Evolutionary conservation across 2,888 invertebrate species (phyloP).

Genomic region (Augochlorella aurata): DNA sequence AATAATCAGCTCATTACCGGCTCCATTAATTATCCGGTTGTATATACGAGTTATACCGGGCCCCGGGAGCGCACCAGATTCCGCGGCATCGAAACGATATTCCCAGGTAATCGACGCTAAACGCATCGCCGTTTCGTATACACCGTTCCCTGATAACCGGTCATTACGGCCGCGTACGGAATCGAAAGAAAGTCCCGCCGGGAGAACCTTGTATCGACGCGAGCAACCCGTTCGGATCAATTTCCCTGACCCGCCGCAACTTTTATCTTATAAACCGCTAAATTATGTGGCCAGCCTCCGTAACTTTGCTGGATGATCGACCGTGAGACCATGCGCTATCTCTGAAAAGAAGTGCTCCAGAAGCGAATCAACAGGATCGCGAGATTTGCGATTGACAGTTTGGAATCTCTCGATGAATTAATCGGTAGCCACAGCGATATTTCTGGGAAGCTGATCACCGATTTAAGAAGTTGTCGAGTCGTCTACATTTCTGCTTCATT

Average conservation of each 20-base stretch:
- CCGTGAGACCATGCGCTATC: not conserved
- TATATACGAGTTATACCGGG: slow-evolving; percentile 59
- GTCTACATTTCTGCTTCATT: too few species aligned
- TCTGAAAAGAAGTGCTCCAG: not conserved
- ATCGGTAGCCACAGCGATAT: too few species aligned
- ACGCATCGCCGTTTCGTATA: slow-evolving; percentile 4
- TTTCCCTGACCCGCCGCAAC: not conserved
- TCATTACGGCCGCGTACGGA: not conserved
- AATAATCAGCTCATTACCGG: slow-evolving; percentile 81
- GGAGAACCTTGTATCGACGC: not conserved
- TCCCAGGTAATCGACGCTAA: slow-evolving; percentile 35
- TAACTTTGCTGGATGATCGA: not conserved
- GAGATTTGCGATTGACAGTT: not conserved
- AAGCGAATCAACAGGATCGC: not conserved
- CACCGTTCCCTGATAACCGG: slow-evolving; percentile 20
- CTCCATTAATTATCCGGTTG: slow-evolving; percentile 79
- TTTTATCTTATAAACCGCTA: not conserved
- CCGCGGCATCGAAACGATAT: slow-evolving; percentile 48
- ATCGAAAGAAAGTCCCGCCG: not conserved
- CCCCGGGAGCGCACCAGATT: slow-evolving; percentile 70
- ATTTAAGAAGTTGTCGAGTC: too few species aligned
- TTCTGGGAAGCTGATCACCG: too few species aligned
- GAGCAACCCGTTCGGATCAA: not conserved
- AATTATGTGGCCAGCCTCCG: not conserved
- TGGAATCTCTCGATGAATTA: too few species aligned